Evolutionary conservation across 2,888 invertebrate species (phyloP).

Genomic region (Apodemia hepburni): DNA sequence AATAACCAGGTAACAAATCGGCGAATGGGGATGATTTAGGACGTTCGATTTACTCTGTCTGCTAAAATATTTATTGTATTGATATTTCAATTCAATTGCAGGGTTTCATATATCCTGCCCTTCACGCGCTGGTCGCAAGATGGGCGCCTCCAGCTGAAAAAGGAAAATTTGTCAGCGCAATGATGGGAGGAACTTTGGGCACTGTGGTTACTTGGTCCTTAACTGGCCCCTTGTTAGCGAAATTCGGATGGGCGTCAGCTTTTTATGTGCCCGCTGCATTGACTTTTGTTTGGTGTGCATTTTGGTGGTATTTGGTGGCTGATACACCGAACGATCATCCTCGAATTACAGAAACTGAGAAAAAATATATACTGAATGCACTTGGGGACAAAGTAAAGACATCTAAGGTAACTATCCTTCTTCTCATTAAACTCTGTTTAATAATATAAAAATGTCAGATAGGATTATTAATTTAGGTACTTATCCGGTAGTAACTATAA

Average conservation of each 20-base stretch:
- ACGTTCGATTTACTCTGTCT: too few species aligned
- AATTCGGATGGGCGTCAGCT: conserved; percentile 83
- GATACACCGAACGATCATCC: conserved; percentile 83
- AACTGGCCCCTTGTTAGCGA: conserved; percentile 82
- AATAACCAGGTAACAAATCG: too few species aligned
- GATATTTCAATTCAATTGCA: conserved; percentile 39
- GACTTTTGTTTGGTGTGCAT: conserved; percentile 73
- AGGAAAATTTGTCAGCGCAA: conserved; percentile 85
- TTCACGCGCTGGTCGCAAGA: conserved; percentile 83
- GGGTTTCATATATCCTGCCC: conserved; percentile 82
- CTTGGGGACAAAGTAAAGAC: conserved; percentile 78
- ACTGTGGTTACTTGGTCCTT: conserved; percentile 86
- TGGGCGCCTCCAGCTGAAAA: conserved; percentile 89
- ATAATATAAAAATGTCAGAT: neutral
- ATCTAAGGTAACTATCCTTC: conserved; percentile 65
- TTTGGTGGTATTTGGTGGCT: conserved; percentile 83
- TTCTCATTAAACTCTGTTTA: neutral
- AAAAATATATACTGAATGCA: conserved; percentile 81
- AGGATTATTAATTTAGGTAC: too few species aligned
- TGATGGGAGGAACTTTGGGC: conserved; percentile 87
- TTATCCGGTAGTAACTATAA: too few species aligned
- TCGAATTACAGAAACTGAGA: conserved; percentile 81
- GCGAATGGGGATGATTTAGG: neutral
- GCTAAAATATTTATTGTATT: conserved; percentile 6
- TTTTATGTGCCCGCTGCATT: conserved; percentile 83